A percentile compares a stretch with the other conserved stretches of the same genome.
Conservation (phyloP, 35 echinoderm and acorn worm genomes). For the Strongylocentrotus purpuratus region DNA sequence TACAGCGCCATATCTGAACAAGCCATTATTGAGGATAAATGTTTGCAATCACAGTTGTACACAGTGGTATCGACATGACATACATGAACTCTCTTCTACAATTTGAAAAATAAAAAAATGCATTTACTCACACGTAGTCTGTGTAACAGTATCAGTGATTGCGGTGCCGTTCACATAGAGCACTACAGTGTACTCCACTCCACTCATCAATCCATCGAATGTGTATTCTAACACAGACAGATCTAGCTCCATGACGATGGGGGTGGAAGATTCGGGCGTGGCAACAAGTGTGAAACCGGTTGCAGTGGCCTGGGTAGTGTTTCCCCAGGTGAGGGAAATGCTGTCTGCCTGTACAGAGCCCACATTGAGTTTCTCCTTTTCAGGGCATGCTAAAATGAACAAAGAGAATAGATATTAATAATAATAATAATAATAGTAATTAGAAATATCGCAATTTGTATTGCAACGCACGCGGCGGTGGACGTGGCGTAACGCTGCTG, state of each 20-base stretch:
- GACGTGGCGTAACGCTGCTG: background rate
- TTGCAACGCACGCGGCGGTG: background rate
- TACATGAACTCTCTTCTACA: background rate
- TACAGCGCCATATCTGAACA: background rate
- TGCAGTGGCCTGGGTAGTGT: slow-evolving; percentile 6
- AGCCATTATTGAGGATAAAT: background rate
- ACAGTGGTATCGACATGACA: background rate
- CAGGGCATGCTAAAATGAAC: slow-evolving; percentile 3
- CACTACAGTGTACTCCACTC: background rate
- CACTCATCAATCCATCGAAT: slow-evolving; percentile 12
- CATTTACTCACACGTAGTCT: slow-evolving; percentile 24
- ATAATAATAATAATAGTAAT: background rate
- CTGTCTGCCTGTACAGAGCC: slow-evolving; percentile 38
- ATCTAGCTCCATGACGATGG: background rate
- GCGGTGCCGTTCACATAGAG: slow-evolving; percentile 31
- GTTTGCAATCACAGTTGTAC: background rate
- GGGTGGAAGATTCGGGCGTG: background rate
- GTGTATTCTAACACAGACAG: slow-evolving; percentile 19
- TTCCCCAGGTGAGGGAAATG: slow-evolving; percentile 45
- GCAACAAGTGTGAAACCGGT: slow-evolving; percentile 30
- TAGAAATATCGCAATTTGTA: background rate
- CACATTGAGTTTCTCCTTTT: slow-evolving; percentile 22
- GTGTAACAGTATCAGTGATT: background rate
- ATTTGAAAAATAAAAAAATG: no score
- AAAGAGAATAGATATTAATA: background rate